These are phyloP conservation scores for Muntiacus muntjak DNA, from an alignment of 2,113 vertebrate genomes.

Conservation along the genomic window DNA sequence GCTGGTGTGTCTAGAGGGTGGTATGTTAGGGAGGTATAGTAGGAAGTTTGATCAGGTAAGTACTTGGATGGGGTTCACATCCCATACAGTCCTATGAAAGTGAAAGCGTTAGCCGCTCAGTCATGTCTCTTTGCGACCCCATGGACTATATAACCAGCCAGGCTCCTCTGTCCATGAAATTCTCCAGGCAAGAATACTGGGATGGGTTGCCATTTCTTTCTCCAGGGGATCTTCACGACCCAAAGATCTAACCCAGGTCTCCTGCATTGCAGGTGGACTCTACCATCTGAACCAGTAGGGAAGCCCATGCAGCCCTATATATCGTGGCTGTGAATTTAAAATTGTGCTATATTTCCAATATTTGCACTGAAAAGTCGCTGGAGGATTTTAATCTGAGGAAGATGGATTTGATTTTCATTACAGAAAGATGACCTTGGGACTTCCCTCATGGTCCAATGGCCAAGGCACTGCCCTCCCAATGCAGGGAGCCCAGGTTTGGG, in stretches of 20 bases:
- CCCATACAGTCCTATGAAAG: background rate
- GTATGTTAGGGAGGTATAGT: background rate
- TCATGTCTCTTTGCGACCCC: background rate
- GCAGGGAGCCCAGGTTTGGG: fast-evolving
- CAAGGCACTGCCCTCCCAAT: fast-evolving
- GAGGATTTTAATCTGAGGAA: background rate
- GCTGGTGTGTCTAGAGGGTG: background rate
- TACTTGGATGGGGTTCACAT: background rate
- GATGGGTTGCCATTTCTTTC: background rate
- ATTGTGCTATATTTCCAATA: background rate
- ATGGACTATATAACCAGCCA: background rate
- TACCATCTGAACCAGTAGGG: background rate
- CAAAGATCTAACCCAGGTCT: background rate
- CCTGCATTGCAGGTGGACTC: background rate
- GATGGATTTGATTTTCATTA: background rate
- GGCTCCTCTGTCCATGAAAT: background rate
- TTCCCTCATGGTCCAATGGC: background rate
- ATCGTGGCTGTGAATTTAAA: background rate
- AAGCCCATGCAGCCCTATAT: background rate
- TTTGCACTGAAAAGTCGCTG: background rate
- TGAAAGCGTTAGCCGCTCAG: fast-evolving
- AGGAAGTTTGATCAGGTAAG: background rate
- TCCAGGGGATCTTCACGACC: background rate
- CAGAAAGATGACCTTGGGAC: background rate
- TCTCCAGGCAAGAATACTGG: background rate